Evolutionary conservation across 1,140 invertebrate species (phyloP).

Genomic region (Trachelipus rathkii): DNA sequence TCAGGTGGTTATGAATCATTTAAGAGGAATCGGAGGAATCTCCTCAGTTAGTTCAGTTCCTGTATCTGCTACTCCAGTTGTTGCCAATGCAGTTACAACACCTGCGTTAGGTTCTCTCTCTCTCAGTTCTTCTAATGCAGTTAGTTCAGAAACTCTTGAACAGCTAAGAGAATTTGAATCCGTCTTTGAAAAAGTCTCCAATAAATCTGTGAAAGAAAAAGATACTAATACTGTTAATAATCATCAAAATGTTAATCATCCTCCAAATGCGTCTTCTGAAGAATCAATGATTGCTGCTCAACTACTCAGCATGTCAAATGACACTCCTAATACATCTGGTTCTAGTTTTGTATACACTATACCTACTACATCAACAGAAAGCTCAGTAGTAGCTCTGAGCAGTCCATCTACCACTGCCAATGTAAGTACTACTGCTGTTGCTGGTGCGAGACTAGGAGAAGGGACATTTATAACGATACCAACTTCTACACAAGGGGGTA

Average conservation of each 20-base stretch:
- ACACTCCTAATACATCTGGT: conserved; percentile 46
- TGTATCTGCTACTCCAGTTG: conserved; percentile 9
- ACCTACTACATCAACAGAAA: conserved; percentile 47
- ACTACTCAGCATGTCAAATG: conserved; percentile 44
- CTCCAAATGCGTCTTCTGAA: conserved; percentile 39
- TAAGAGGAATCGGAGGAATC: conserved; percentile 31
- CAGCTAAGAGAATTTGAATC: conserved; percentile 75
- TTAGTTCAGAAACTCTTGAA: conserved; percentile 63
- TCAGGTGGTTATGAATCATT: conserved; percentile 44
- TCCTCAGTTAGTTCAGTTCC: conserved; percentile 30
- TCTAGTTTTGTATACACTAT: conserved; percentile 49
- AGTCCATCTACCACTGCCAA: conserved; percentile 5
- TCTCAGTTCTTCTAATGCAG: conserved; percentile 52
- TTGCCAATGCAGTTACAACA: not conserved
- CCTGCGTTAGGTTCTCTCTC: conserved; percentile 41
- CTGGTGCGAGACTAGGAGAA: conserved; percentile 30
- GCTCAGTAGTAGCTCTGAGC: not conserved
- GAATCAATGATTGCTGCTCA: conserved; percentile 46
- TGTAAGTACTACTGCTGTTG: not conserved
- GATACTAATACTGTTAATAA: conserved; percentile 50
- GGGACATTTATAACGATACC: conserved; percentile 41
- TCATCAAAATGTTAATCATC: conserved; percentile 31
- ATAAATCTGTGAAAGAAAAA: conserved; percentile 60
- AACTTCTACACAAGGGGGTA: conserved; percentile 39
- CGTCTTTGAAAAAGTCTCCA: conserved; percentile 64